Base-by-base conservation (phyloP, 2,797 vertebrate genomes). In the Pseudochaenichthys georgianus region DNA sequence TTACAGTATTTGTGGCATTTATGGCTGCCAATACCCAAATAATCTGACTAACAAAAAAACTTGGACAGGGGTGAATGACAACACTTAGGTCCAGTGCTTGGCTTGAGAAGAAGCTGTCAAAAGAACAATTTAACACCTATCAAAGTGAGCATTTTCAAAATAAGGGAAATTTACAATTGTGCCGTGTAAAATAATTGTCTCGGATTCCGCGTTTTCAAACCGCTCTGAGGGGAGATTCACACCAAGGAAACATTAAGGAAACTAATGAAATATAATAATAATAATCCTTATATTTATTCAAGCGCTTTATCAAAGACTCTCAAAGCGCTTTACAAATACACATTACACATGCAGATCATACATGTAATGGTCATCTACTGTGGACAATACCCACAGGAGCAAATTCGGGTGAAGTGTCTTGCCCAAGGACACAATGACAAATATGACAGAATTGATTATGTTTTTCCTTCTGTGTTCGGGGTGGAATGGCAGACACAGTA, bases 41-140 rank as follows among this genome's bases (percentile, higher is more conserved):
- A 2, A 59, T 64, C 53, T 34, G 21, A 73, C 47, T 47, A 47
- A 38, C 34, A 38, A 43, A 57, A 70, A 66, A 41, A 52, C 51
- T 62, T 71, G 62, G 68, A 75, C 16, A 63, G 19, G 21, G 13
- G 5, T 68, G 64, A 80, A 75, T 71, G 66, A 43, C 42, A 70
- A 34, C 43, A 66, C 69, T 64, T 73, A 69, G 59, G 53, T 59
- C 69, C 53, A 64, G 53, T 63, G 4, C 42, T 81, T 72, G 68
- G 48, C 53, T 70, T 31, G 60, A 73, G 63, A 64, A 46, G 31
- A 77, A 21, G 53, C 55, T 48, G 43, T 67, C 58, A 64, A 23
- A 28, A 68, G 47, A 68, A 58, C 48, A 50, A 60, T 73, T 69
- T 19, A 70, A 63, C 68, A 70, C 43, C 43, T 76, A 46, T 69